Conservation (phyloP, 2,888 invertebrate species). For the Seira sanloemensis region DNA sequence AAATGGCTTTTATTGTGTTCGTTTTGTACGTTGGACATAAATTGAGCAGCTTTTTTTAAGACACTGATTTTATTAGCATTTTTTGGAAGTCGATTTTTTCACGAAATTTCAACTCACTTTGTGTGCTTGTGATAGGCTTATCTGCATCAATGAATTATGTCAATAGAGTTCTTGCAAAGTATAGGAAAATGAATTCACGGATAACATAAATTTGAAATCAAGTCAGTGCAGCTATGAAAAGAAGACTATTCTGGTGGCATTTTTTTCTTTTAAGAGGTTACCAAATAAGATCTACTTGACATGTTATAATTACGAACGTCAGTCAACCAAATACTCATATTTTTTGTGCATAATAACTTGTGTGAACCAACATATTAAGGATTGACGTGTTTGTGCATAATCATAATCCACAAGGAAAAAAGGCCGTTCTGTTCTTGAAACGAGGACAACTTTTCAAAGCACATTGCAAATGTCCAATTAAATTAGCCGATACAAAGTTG, state of each 20-base stretch:
- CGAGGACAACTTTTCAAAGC: constrained; percentile 13
- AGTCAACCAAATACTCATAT: constrained; percentile 13
- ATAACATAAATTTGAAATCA: background rate
- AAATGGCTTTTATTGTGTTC: constrained; percentile 2
- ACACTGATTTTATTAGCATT: background rate
- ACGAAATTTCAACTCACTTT: too few species aligned
- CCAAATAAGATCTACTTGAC: background rate
- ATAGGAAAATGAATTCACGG: background rate
- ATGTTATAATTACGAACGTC: constrained; percentile 20
- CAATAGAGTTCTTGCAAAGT: background rate
- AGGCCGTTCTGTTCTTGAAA: constrained; percentile 15
- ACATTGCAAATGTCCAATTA: background rate
- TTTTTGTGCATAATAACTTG: constrained; percentile 1
- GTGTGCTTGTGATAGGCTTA: too few species aligned
- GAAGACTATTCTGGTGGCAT: background rate
- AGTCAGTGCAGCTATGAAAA: background rate
- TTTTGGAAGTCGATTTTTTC: background rate
- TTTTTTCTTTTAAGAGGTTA: background rate
- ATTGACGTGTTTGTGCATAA: constrained; percentile 7
- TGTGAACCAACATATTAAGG: background rate
- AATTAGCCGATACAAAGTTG: too few species aligned
- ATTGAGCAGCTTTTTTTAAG: background rate
- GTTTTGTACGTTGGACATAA: background rate
- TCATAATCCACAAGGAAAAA: constrained; percentile 7
- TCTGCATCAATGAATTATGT: background rate